Base-by-base conservation (phyloP, 2,888 invertebrate genomes). In the Meganola albula region DNA sequence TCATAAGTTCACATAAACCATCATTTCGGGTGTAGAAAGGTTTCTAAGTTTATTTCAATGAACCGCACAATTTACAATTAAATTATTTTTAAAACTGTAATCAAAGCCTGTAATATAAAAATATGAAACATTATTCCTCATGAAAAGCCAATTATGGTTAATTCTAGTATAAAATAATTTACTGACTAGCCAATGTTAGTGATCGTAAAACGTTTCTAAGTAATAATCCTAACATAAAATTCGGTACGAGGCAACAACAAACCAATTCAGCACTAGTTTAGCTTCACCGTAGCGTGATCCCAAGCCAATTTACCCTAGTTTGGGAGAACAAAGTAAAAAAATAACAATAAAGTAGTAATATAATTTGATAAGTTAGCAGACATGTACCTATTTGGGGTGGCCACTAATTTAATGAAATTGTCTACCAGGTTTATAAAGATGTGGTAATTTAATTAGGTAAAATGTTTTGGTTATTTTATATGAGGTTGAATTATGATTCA, bases 291-390 rank as follows among this genome's bases (percentile, higher is more conserved):
- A 65, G 78, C 82, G 82, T 83, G 84, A 82, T 83, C 79, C 79
- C 74, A 63, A 71, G 75, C 80, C 83, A 83, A 85, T 83, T 77
- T 84, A 78, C 77, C 69, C 64, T 74, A 76, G 74, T 78, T 77
- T 72, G 64, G 82, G 84, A 80, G 80, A 80, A 70, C 66, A 59
- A 67, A 73, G 67, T 72, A 74, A 77, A 75, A 67, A n/a, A 70
- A 76, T 68, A 77, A 80, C 78, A 83, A 82, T 80, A 84, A 80
- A 82, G 83, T 80, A 79, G 73, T 82, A 79, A 84, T 83, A 82
- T 76, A 82, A 84, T 83, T 85, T 80, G 74, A 77, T 66, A 69
- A 63, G 8, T 20, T 7, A 20, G 65, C 64, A 67, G 72, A 69
- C 69, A 75, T 78, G 20, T 74, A 69, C 74, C 66, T 74, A 71